Evolutionary conservation across 2,113 vertebrate genomes (phyloP), one percentile per base, ranked within the genome.

Genomic region (Mixornis gularis): DNA sequence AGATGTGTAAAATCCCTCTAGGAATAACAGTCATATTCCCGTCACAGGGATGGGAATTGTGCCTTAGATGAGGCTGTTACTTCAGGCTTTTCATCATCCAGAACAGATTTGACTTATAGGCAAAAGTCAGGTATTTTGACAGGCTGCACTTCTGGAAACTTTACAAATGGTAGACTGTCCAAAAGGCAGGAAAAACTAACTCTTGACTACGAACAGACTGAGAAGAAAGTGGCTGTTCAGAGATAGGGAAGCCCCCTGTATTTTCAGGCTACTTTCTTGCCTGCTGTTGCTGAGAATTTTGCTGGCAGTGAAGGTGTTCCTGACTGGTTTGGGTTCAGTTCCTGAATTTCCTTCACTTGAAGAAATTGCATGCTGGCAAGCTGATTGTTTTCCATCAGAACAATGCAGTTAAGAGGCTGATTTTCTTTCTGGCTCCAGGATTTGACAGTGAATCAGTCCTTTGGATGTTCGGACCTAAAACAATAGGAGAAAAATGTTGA

Each of bases 131-230:
- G 5, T 72, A 8, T 74, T 83, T 60, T 36, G 25, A 44, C 36
- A 79, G 77, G 13, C 12, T 46, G 14, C 48, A 59, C 36, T 26
- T 84, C 78, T 55, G 69, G 68, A 82, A 90, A 52, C 66, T 91
- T 52, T 74, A 40, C 27, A 59, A 46, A 38, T 25, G 29, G 93
- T 87, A 52, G 95, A 73, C 18, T 87, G 51, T 49, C 95, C 77
- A 17, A 97, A 97, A 71, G 93, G 20, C 52, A 97, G 94, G 55
- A 94, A 17, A 4, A 34, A 94, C 88, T 66, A 38, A 97, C 76
- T 97, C 64, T 95, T 97, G 36, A 96, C 87, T 41, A 95, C 84
- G 48, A 51, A 59, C 95, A 90, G 43, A 96, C 85, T 34, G 96
- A 89, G 52, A 66, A 59, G 95, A 84, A 2, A 97, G 85, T 72